Conservation (phyloP, 1,140 invertebrate genomes). For the Drosophila malerkotliana region DNA sequence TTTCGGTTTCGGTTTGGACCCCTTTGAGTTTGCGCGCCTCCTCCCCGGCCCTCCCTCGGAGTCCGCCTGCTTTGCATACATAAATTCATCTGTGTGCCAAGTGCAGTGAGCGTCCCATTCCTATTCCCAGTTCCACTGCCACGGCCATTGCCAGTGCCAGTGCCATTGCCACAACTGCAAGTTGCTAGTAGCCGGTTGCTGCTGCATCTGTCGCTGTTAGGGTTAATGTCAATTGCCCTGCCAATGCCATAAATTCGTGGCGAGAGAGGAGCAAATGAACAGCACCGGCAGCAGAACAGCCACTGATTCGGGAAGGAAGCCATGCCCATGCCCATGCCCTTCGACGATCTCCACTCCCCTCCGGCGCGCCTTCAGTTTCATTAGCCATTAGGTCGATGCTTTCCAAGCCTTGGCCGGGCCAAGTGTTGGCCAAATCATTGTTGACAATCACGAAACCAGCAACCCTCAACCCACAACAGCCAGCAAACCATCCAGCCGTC, state of each 20-base stretch:
- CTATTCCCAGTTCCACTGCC: neutral
- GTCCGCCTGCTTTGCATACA: constrained; percentile 69
- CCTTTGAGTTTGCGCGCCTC: constrained; percentile 6
- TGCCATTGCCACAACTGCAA: constrained; percentile 26
- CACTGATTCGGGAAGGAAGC: neutral
- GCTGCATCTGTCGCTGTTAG: constrained; percentile 75
- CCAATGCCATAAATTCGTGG: constrained; percentile 70
- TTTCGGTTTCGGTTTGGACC: constrained; percentile 65
- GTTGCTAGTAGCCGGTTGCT: constrained; percentile 24
- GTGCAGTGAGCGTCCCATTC: constrained; percentile 34
- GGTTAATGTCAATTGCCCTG: constrained; percentile 76
- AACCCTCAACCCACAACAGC: constrained; percentile 17
- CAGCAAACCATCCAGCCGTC: too few species aligned
- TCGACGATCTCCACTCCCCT: constrained; percentile 25
- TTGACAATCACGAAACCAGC: constrained; percentile 74
- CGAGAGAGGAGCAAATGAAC: constrained; percentile 4
- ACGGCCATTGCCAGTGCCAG: constrained; percentile 14
- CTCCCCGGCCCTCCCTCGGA: neutral
- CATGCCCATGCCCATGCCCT: constrained; percentile 35
- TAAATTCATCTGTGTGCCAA: constrained; percentile 75
- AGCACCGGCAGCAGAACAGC: too few species aligned
- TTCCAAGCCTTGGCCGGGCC: constrained; percentile 41
- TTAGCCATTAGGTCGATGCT: constrained; percentile 50
- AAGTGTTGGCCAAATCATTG: constrained; percentile 74
- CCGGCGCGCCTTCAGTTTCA: constrained; percentile 66